These are phyloP conservation scores for Pseudoatta argentina DNA, from an alignment of 1,140 invertebrate species.

Conservation along the genomic window DNA sequence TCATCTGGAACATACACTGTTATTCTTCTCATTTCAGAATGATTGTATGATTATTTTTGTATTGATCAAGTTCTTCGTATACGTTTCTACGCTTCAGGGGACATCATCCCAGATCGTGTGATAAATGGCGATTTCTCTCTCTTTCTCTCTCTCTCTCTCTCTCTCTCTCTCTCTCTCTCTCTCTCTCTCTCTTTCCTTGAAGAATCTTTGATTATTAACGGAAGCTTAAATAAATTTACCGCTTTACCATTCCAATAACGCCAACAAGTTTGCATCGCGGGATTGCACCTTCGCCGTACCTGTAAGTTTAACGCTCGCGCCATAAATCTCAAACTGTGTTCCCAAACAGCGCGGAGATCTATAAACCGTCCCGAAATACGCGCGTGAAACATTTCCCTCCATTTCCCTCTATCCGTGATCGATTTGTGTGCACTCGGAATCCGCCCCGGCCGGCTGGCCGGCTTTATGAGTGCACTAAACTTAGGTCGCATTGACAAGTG, in stretches of 20 bases:
- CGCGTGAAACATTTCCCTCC: not conserved
- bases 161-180: too few species aligned
- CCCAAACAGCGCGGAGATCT: constrained; percentile 21
- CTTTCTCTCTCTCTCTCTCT: too few species aligned
- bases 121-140: too few species aligned
- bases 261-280: not conserved
- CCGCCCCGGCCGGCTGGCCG: not conserved
- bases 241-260: not conserved
- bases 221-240: not conserved
- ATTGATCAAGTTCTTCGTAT: too few species aligned
- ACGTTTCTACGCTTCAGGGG: too few species aligned
- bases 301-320: constrained; percentile 17
- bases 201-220: not conserved
- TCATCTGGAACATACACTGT: too few species aligned
- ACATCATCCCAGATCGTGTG: too few species aligned
- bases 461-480: constrained; percentile 46
- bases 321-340: constrained; percentile 38
- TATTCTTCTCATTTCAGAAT: too few species aligned
- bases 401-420: constrained; percentile 9
- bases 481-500: constrained; percentile 52
- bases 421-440: constrained; percentile 14
- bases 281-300: not conserved
- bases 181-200: not conserved
- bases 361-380: constrained; percentile 49
- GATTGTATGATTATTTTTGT: too few species aligned